phyloP scores from a whole-genome alignment of 2,888 invertebrate genomes.

The Stegana nigrithorax region DNA sequence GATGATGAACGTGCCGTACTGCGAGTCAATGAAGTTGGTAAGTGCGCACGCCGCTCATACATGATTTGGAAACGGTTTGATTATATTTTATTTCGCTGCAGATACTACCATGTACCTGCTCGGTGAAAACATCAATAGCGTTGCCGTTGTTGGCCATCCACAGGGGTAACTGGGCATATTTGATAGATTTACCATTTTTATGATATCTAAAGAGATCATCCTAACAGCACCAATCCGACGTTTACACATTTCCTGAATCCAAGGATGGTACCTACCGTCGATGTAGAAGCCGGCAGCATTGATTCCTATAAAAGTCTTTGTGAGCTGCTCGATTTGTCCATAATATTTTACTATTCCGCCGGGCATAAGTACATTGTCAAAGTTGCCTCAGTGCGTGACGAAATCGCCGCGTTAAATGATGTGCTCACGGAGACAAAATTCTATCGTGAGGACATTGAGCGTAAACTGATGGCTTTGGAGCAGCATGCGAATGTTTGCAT shows the following conservation, averaged over 20 bases:
- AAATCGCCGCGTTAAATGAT: slow-evolving; percentile 65
- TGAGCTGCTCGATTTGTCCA: slow-evolving; percentile 64
- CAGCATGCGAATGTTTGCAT: slow-evolving; percentile 59
- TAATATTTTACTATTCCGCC: slow-evolving; percentile 66
- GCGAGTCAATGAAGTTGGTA: slow-evolving; percentile 56
- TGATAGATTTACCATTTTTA: not conserved
- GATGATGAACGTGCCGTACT: slow-evolving; percentile 54
- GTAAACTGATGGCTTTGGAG: slow-evolving; percentile 57
- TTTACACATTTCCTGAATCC: slow-evolving; percentile 58
- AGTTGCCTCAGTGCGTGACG: slow-evolving; percentile 66
- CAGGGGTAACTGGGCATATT: slow-evolving; percentile 46
- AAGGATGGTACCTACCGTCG: slow-evolving; percentile 36
- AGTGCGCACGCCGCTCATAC: slow-evolving; percentile 17
- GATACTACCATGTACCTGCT: slow-evolving; percentile 62
- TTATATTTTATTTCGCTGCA: slow-evolving; percentile 28
- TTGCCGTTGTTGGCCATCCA: slow-evolving; percentile 57
- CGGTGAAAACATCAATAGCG: slow-evolving; percentile 60
- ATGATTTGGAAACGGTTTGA: slow-evolving; percentile 16
- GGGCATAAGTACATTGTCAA: slow-evolving; percentile 68
- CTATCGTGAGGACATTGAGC: slow-evolving; percentile 63
- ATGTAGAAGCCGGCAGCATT: slow-evolving; percentile 53
- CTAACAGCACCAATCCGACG: slow-evolving; percentile 36
- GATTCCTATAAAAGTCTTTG: slow-evolving; percentile 54
- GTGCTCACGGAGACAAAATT: slow-evolving; percentile 65
- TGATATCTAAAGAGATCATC: not conserved